Conservation (phyloP, 2,113 vertebrate species). For the Ciconia stormi region DNA sequence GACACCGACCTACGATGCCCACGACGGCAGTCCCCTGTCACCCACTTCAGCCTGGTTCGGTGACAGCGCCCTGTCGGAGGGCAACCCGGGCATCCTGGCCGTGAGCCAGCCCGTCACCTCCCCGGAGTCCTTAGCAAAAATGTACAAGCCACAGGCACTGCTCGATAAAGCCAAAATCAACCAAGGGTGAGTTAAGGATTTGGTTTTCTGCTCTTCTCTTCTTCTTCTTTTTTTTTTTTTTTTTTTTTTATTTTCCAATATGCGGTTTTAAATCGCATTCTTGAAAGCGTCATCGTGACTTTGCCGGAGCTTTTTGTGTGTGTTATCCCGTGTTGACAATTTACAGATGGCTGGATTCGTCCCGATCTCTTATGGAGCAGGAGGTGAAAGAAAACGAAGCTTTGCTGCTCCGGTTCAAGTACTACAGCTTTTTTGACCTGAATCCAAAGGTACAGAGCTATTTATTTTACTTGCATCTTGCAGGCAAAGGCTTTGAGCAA, state of each 20-base stretch:
- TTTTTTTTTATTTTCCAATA: no score
- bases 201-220: neutral
- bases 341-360: slow-evolving; percentile 95
- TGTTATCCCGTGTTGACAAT: neutral
- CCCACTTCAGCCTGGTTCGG: slow-evolving; percentile 98
- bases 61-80: slow-evolving; percentile 96
- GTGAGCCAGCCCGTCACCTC: slow-evolving; percentile 95
- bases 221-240: neutral
- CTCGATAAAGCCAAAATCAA: slow-evolving; percentile 99
- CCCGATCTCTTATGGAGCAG: slow-evolving; percentile 98
- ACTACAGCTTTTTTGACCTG: slow-evolving; percentile 99
- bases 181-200: slow-evolving; percentile 87
- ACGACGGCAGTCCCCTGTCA: slow-evolving; percentile 95
- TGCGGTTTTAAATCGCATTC: neutral
- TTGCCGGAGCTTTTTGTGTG: neutral
- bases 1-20: slow-evolving; percentile 97
- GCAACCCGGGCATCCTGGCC: slow-evolving; percentile 96
- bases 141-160: slow-evolving; percentile 96
- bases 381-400: slow-evolving; percentile 98
- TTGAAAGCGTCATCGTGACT: neutral
- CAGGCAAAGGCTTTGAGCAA: neutral
- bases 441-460: slow-evolving; percentile 91
- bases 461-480: neutral
- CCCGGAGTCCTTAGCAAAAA: slow-evolving; percentile 92
- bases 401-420: slow-evolving; percentile 96